These are phyloP conservation scores for Zophobas morio DNA, from an alignment of 1,140 invertebrate genomes.

Conservation along the genomic window DNA sequence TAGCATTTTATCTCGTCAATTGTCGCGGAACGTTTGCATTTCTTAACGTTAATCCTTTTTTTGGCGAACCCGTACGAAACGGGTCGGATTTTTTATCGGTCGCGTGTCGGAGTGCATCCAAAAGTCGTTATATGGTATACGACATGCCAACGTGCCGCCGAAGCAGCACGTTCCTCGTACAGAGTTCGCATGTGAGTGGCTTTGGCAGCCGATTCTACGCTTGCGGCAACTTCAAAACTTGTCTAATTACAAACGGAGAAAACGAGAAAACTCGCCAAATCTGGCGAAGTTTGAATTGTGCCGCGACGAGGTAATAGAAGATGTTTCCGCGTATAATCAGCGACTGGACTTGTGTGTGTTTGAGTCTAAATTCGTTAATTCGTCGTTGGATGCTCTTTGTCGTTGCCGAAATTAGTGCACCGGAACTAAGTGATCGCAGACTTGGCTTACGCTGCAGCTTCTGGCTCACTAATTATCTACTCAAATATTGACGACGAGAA, in stretches of 20 bases:
- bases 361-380: slow-evolving; percentile 20
- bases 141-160: slow-evolving; percentile 27
- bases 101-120: slow-evolving; percentile 39
- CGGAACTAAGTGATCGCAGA: slow-evolving; percentile 2
- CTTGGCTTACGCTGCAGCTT: slow-evolving; percentile 13
- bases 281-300: slow-evolving; percentile 54
- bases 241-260: slow-evolving; percentile 57
- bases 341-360: slow-evolving; percentile 45
- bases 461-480: slow-evolving; percentile 27
- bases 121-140: slow-evolving; percentile 36
- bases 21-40: slow-evolving; percentile 29
- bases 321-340: slow-evolving; percentile 47
- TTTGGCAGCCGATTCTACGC: slow-evolving; percentile 51
- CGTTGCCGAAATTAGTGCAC: slow-evolving; percentile 15
- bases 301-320: slow-evolving; percentile 48
- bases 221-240: slow-evolving; percentile 56
- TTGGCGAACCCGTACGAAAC: slow-evolving; percentile 7
- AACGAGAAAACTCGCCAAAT: slow-evolving; percentile 58
- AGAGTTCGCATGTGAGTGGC: slow-evolving; percentile 46
- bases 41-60: slow-evolving; percentile 31
- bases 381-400: background rate
- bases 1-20: slow-evolving; percentile 43
- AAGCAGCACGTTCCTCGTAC: slow-evolving; percentile 38
- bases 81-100: slow-evolving; percentile 21
- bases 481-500: slow-evolving; percentile 31